A percentile compares a stretch with the other conserved stretches of the same genome.
phyloP scores from a whole-genome alignment of 2,113 vertebrate species.

The Notarius lentiginosus region DNA sequence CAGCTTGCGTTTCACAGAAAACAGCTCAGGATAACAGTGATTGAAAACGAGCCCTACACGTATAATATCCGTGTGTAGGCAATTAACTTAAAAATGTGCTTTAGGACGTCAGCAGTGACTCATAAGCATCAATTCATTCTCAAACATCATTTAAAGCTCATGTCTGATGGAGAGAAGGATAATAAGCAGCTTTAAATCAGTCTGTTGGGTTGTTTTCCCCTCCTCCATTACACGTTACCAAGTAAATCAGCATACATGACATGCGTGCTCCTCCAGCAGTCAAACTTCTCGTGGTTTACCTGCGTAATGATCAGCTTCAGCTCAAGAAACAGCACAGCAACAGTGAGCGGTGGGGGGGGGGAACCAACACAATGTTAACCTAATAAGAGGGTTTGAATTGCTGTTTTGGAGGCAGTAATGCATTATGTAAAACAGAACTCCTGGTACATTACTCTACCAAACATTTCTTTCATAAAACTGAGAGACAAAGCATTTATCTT shows the following conservation, averaged over 20 bases:
- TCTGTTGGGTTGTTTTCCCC: background rate
- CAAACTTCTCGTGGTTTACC: background rate
- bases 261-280: background rate
- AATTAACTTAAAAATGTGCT: background rate
- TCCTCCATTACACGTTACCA: background rate
- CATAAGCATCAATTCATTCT: background rate
- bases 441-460: background rate
- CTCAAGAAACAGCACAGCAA: background rate
- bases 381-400: slow-evolving; percentile 12
- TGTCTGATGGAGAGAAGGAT: background rate
- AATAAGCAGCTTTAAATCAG: background rate
- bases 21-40: background rate
- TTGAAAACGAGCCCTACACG: background rate
- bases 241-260: background rate
- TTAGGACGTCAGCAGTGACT: background rate
- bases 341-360: background rate
- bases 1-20: background rate
- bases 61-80: background rate
- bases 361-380: background rate
- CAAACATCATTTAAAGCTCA: background rate
- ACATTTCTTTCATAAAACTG: background rate
- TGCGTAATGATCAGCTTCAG: background rate
- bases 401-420: slow-evolving; percentile 11
- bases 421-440: slow-evolving; percentile 7
- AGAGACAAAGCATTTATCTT: background rate